Evolutionary conservation across 2,113 vertebrate species (phyloP), one percentile per base, ranked within the genome.

Genomic region (Chascanopsetta lugubris): DNA sequence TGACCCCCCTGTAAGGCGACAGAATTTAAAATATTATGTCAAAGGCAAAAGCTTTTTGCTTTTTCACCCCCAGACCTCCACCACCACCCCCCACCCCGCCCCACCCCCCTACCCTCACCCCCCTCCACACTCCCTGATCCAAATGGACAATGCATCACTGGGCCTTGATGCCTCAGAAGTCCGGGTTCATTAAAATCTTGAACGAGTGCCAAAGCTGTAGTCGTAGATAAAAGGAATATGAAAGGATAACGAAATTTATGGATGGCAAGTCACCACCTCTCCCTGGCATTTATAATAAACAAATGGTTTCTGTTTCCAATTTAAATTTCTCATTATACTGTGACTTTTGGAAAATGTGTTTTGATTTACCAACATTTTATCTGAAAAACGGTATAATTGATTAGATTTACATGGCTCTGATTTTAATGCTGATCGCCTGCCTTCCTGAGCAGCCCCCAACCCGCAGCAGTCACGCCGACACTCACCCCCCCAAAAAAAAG

Each of bases 101-200:
- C n/a, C n/a, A n/a, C n/a, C n/a, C n/a, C n/a, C n/a, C n/a, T n/a
- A n/a, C n/a, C n/a, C n/a, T n/a, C n/a, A n/a, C 81, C 66, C 68
- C 64, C 64, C 62, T 85, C 86, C 66, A 72, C 82, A 75, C 66
- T 69, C 79, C 77, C 85, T 88, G 82, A 87, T 90, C 82, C 89
- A 90, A 91, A 91, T 89, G 87, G 88, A 89, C 88, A 92, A 90
- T 88, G 87, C 86, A 90, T 90, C 85, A 84, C 85, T 86, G 67
- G 85, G 87, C 87, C 89, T 87, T 88, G 90, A 92, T 87, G 91
- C 85, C 88, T 92, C 89, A 92, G 88, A 93, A 91, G 89, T 91
- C 88, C 85, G 89, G 85, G 80, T 92, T 93, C 91, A 92, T 93
- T 93, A 92, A 91, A 92, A 93, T 89, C 83, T 90, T 93, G 90